Evolutionary conservation across 2,113 vertebrate species (phyloP), one percentile per base, ranked within the genome.

Genomic region (Crotalus tigris): DNA sequence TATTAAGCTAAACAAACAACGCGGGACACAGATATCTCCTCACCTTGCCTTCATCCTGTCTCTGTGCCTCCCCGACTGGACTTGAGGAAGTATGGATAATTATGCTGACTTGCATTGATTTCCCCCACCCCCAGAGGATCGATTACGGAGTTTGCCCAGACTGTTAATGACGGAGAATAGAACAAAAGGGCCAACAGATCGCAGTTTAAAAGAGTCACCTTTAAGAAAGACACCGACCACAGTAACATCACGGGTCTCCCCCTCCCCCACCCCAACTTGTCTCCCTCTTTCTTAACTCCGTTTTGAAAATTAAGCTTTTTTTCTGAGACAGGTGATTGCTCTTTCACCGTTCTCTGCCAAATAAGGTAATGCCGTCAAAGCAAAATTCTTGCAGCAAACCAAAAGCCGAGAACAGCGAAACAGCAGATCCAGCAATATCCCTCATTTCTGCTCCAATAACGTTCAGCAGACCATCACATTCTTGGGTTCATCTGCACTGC

Each of bases 101-200:
- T 97, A 97, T 91, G 95, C 93, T 94, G 94, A 94, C 94, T 96
- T 95, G 96, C 95, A 97, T 95, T 39, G 97, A 98, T 97, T 97
- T 53, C 69, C 88, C 54, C 21, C 8, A 12, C 19, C 69, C n/a
- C 75, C 46, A 0, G 87, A 94, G 96, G 95, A 97, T 92, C 26
- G 95, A 97, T 97, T 96, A 96, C 94, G 58, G 96, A 95, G 94
- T 96, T 94, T 59, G 95, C 92, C 88, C 85, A 91, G 95, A 94
- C 96, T 96, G 95, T 93, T 96, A 97, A 97, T 94, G 96, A 95
- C 95, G 94, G 88, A 97, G 97, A 96, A 96, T 94, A 95, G 93
- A 96, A 61, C 0, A 89, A 96, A 94, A 91, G 91, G 46, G 0
- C 93, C 97, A 92, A 95, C 93, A 94, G 96, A 96, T 94, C 54